These are phyloP conservation scores for Sanderia malayensis DNA, from an alignment of 30 jellyfish, hydroid and myxozoan species.

Conservation along the genomic window DNA sequence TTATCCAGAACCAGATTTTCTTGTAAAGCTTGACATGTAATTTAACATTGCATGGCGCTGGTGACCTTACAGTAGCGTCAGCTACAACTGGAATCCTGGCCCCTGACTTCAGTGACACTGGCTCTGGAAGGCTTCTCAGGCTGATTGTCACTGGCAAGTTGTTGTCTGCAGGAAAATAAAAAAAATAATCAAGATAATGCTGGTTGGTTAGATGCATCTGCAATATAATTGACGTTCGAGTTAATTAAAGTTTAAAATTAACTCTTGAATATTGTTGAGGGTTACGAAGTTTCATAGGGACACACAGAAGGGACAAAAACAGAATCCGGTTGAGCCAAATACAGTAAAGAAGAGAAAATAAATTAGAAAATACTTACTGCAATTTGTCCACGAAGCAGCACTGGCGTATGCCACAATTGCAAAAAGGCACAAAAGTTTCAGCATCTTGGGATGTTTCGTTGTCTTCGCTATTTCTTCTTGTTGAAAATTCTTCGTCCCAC, in stretches of 20 bases:
- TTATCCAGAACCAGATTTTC: constrained; percentile 48
- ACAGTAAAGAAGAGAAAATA: no score
- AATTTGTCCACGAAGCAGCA: constrained; percentile 40
- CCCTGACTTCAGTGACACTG: constrained; percentile 21
- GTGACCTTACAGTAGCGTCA: constrained; percentile 8
- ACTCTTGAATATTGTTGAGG: no score
- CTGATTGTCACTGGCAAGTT: neutral
- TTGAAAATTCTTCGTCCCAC: no score
- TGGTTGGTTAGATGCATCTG: no score
- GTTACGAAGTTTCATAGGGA: no score
- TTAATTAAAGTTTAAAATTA: no score
- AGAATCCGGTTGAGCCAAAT: no score
- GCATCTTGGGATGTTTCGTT: constrained; percentile 41
- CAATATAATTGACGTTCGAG: no score
- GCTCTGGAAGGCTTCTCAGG: constrained; percentile 28
- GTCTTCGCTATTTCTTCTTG: no score
- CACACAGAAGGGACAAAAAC: no score
- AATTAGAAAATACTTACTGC: no score
- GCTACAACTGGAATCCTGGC: constrained; percentile 28
- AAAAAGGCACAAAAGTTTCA: constrained; percentile 24
- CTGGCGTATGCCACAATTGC: constrained; percentile 40
- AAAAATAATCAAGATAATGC: neutral
- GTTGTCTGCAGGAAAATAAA: neutral
- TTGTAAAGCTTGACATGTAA: constrained; percentile 21
- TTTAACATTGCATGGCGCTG: constrained; percentile 2